Conservation (phyloP, 2,797 vertebrate species). For the Xiphorhynchus erythropygius region DNA sequence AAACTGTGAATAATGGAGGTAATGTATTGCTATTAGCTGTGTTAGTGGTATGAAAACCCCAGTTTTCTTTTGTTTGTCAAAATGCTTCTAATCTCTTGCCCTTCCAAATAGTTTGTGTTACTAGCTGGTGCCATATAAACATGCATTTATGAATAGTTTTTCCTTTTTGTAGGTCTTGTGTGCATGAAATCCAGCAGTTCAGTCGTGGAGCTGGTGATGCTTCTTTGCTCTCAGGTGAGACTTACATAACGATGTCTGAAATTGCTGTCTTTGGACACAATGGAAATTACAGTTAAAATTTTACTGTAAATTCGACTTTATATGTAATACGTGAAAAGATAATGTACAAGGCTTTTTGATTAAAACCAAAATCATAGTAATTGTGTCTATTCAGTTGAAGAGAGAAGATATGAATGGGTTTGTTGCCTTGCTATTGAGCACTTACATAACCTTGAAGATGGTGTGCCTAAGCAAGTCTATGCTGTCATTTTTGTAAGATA, state of each 20-base stretch:
- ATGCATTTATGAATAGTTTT: background rate
- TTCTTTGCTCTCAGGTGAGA: slow-evolving; percentile 97
- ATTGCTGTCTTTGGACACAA: background rate
- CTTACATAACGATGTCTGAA: background rate
- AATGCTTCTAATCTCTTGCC: background rate
- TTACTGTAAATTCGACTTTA: background rate
- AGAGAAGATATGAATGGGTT: background rate
- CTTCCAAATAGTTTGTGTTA: background rate
- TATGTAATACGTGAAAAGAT: background rate
- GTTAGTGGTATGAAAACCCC: background rate
- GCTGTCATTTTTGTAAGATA: background rate
- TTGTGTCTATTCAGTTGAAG: background rate
- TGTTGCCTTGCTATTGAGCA: background rate
- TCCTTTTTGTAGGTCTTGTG: slow-evolving; percentile 85
- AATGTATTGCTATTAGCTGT: background rate
- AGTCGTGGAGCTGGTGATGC: slow-evolving; percentile 98
- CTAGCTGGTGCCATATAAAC: background rate
- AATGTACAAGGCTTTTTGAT: background rate
- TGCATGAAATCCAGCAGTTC: slow-evolving; percentile 99
- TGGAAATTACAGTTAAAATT: background rate
- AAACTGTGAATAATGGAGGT: slow-evolving; percentile 79
- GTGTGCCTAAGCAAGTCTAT: background rate
- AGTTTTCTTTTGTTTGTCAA: background rate
- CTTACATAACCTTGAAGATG: slow-evolving; percentile 15
- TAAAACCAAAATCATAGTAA: background rate